phyloP scores from a whole-genome alignment of 1,140 invertebrate species.

The Bursaphelenchus mucronatus region DNA sequence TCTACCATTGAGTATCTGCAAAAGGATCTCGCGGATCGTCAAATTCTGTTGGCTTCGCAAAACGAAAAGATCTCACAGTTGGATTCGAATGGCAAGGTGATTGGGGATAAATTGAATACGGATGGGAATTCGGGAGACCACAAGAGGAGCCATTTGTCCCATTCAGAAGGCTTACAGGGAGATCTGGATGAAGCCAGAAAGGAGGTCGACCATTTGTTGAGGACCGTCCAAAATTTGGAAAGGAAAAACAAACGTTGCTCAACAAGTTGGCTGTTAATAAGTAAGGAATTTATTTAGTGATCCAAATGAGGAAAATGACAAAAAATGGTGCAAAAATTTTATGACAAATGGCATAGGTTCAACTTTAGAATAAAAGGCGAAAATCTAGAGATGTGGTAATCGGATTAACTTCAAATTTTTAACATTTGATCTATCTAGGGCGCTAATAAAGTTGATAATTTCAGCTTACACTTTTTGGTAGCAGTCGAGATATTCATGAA shows the following conservation, averaged over 20 bases:
- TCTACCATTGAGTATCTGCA: slow-evolving; percentile 37
- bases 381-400: too few relatives aligned
- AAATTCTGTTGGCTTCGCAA: slow-evolving; percentile 45
- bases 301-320: too few relatives aligned
- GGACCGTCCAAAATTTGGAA: slow-evolving; percentile 33
- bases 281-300: not conserved
- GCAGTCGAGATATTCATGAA: too few relatives aligned
- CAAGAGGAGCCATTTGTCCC: not conserved
- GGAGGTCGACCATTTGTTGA: slow-evolving; percentile 32
- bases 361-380: too few relatives aligned
- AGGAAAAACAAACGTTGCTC: slow-evolving; percentile 26
- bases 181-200: slow-evolving; percentile 36
- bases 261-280: slow-evolving; percentile 11
- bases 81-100: slow-evolving; percentile 29
- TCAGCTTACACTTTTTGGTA: too few relatives aligned
- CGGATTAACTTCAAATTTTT: too few relatives aligned
- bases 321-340: too few relatives aligned
- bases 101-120: not conserved
- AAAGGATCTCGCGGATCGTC: slow-evolving; percentile 43
- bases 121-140: not conserved
- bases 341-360: too few relatives aligned
- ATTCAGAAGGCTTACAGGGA: slow-evolving; percentile 19
- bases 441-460: too few relatives aligned
- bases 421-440: too few relatives aligned
- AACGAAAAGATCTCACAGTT: slow-evolving; percentile 51